Base-by-base conservation (phyloP, 2,113 vertebrate genomes). In the Ciconia stormi region DNA sequence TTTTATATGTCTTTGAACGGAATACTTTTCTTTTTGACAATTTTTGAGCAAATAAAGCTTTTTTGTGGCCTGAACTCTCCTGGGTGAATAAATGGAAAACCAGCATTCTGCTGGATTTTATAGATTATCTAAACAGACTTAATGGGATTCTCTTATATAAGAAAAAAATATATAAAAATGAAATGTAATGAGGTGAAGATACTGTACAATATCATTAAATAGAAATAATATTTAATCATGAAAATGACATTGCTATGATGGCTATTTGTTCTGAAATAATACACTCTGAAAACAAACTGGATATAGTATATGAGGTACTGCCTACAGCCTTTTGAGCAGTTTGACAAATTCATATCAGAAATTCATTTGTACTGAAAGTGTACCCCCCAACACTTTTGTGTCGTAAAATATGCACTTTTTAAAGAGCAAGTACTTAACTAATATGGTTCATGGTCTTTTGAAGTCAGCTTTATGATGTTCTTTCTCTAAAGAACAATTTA, bases 401-500 rank as follows among this genome's bases (percentile, higher is more conserved):
- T 85, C 42, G 82, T 91, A 95, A 97, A 88, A 94, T 84, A 84
- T 44, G 21, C 34, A 66, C 74, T 83, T 85, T 95, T 76, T 74
- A 93, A 96, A 96, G 89, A 94, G 66, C 58, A 94, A 87, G 47
- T 91, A 49, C 74, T 96, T 89, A 96, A 58, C 78, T 92, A 93
- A 69, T 82, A 92, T 63, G 76, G 67, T 89, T 97, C 81, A 59
- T 55, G 42, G 50, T 93, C 90, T 91, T 96, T 91, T 83, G 73
- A 93, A 95, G 82, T 59, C 55, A 93, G 29, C 22, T 96, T 96
- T 93, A 89, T 91, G 50, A 91, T 95, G 50, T 87, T 95, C 70
- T 87, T 97, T 87, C 56, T 93, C 69, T 79, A 92, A 89, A 95
- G 78, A 96, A 95, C 84, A 94, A 95, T 89, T 93, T 93, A 97